Evolutionary conservation across 2,888 invertebrate genomes (phyloP).

Genomic region (Gibbula magus): DNA sequence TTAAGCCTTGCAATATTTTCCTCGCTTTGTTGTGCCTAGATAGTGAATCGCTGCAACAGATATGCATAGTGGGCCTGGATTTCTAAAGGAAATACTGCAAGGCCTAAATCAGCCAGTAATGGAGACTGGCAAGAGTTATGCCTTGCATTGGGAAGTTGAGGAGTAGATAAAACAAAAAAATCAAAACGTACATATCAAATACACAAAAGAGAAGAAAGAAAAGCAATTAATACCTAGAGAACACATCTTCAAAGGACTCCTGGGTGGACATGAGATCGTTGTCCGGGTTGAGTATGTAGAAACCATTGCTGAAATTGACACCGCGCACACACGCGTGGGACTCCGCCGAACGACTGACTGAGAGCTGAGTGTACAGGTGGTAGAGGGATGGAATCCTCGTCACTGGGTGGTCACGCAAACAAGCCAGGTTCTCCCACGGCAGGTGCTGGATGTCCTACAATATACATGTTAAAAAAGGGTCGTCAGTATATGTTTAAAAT

Average conservation of each 20-base stretch:
- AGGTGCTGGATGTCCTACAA: conserved; percentile 80
- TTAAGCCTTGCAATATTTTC: no score
- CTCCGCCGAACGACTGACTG: conserved; percentile 38
- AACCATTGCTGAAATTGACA: conserved; percentile 78
- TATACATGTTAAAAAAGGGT: neutral
- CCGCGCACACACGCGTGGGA: conserved; percentile 54
- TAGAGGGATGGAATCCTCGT: conserved; percentile 83
- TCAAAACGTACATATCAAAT: neutral
- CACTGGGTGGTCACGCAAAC: conserved; percentile 82
- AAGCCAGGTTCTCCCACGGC: conserved; percentile 86
- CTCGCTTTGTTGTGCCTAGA: no score
- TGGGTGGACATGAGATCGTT: conserved; percentile 82
- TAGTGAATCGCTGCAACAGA: no score
- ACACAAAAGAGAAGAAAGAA: neutral
- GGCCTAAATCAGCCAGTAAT: no score
- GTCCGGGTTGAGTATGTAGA: conserved; percentile 84
- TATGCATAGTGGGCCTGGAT: no score
- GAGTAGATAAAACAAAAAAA: neutral
- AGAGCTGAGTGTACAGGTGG: conserved; percentile 68
- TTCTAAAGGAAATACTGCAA: no score
- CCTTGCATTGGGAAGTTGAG: no score
- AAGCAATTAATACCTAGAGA: conserved; percentile 67
- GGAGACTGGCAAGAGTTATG: no score
- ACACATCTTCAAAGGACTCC: conserved; percentile 73
- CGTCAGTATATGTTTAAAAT: neutral